phyloP scores from a whole-genome alignment of 2,113 vertebrate species.

The Eclectus roratus region DNA sequence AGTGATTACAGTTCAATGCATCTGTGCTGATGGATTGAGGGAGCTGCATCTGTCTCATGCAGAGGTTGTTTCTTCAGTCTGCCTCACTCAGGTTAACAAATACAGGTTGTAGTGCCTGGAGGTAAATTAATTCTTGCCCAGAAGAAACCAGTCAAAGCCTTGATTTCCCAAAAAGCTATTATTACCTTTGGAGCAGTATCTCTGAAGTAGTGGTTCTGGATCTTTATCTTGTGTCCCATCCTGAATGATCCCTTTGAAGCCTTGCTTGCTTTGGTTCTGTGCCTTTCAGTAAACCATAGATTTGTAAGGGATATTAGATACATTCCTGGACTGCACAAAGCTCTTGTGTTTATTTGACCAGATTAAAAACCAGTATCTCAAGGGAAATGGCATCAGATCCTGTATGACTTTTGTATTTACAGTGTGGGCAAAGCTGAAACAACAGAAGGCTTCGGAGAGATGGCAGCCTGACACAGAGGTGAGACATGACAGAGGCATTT shows the following conservation, averaged over 20 bases:
- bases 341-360: background rate
- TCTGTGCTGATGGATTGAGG: background rate
- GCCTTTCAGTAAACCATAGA: background rate
- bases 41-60: background rate
- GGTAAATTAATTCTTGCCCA: background rate
- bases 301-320: background rate
- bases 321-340: background rate
- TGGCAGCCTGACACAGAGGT: conserved; percentile 99
- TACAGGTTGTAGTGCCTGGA: background rate
- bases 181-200: background rate
- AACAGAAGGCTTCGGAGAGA: conserved; percentile 92
- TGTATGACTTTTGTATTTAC: background rate
- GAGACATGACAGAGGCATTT: background rate
- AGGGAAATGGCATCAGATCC: background rate
- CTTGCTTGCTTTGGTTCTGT: background rate
- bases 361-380: background rate
- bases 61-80: background rate
- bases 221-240: background rate
- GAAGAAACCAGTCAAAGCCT: background rate
- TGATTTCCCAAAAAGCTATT: background rate
- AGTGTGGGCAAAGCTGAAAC: conserved; percentile 99
- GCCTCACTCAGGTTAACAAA: background rate
- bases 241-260: background rate
- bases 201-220: background rate
- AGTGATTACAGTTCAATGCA: background rate